Base-by-base conservation (phyloP, 1,140 invertebrate species). In the Manduca sexta region DNA sequence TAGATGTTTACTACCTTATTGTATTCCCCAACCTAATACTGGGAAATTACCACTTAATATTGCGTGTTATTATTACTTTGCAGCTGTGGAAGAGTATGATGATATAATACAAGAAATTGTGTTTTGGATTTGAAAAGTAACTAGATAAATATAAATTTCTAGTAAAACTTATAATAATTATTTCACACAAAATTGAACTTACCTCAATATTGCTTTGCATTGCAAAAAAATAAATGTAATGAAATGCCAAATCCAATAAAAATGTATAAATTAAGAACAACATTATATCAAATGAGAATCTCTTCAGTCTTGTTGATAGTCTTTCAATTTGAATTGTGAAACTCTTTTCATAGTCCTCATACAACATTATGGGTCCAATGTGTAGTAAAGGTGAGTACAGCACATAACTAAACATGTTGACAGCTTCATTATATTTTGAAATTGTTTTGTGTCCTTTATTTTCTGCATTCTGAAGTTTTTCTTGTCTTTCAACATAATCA, bases 311-410 rank as follows among this genome's bases (percentile, higher is more conserved):
- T 48, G 57, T 52, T 15, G 50, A 44, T 3, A 86, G 77, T 64
- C 73, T 82, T 47, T 67, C 61, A 49, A 76, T 80, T 71, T 39
- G 69, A 31, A 14, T 48, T 40, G 43, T 67, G 69, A 63, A 88
- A 50, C 69, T 74, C 44, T 70, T 78, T 53, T 85, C 62, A 85
- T 92, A 93, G 63, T 92, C 88, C 56, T 90, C 86, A 84, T 93
- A 96, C 3, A 91, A 86, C 53, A 97, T 89, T 42, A 96, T 86
- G 15, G 95, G 95, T 37, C 95, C 95, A 54, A 91, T 88, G 59
- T 93, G 92, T 34, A 94, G 87, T 7, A 91, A 86, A 17, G 95
- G 95, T 33, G 96, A 88, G 77, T 97, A 97, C 52, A 96, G 89
- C 51, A 90, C 90, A 69, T 96, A 97, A 21, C 90, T 77, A 34